A percentile compares a stretch with the other conserved stretches of the same genome.
These are phyloP conservation scores for Xiphorhynchus erythropygius DNA, from an alignment of 2,797 vertebrate genomes.

Conservation along the genomic window DNA sequence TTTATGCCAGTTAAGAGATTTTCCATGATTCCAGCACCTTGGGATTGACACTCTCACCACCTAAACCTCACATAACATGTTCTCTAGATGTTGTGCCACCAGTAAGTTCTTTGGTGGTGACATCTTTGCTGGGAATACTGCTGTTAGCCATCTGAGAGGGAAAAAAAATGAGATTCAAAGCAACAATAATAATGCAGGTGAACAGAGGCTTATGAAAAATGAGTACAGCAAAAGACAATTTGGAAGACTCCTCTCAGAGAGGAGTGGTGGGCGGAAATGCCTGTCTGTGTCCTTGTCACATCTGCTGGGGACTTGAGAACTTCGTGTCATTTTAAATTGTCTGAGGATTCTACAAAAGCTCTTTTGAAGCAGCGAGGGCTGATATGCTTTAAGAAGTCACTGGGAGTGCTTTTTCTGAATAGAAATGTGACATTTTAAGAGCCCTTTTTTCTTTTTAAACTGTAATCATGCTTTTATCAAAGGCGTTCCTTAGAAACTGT, in stretches of 20 bases:
- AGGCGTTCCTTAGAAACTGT: background rate
- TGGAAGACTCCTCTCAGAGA: background rate
- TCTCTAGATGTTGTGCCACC: background rate
- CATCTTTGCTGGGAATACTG: background rate
- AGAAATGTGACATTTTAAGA: slow-evolving; percentile 19
- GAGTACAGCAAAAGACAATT: background rate
- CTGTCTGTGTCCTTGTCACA: background rate
- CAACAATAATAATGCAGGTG: background rate
- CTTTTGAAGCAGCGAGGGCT: background rate
- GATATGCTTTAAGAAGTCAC: background rate
- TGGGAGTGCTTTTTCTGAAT: background rate
- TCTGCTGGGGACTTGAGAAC: background rate
- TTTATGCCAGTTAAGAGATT: background rate
- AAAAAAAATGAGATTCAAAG: background rate
- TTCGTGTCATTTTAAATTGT: background rate
- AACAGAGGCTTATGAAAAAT: background rate
- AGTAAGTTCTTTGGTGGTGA: background rate
- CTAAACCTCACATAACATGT: accelerated
- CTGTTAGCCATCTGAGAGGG: background rate
- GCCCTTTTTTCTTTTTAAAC: background rate
- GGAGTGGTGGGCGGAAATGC: background rate
- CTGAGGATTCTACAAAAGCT: background rate
- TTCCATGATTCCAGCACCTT: background rate
- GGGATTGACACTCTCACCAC: background rate
- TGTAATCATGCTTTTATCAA: slow-evolving; percentile 19